A percentile compares a stretch with the other conserved stretches of the same genome.
phyloP scores from a whole-genome alignment of 1,140 invertebrate species.

The Euwallacea similis region DNA sequence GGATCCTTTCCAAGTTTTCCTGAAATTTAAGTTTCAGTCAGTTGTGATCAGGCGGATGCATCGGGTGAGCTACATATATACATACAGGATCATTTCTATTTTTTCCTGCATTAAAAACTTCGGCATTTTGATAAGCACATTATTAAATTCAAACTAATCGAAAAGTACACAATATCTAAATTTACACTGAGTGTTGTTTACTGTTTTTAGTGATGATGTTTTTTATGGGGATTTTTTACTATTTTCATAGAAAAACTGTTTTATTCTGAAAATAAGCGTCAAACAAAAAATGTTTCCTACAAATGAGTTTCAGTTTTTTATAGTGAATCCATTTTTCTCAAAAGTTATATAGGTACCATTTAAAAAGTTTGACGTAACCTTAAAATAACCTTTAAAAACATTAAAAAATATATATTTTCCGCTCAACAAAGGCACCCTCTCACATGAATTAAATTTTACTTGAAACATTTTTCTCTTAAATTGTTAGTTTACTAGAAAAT shows the following conservation, averaged over 20 bases:
- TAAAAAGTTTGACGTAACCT: background rate
- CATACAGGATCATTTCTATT: background rate
- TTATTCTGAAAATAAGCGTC: too few relatives aligned
- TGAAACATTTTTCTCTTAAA: too few relatives aligned
- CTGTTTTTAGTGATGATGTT: background rate
- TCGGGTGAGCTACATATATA: too few relatives aligned
- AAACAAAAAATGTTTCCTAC: too few relatives aligned
- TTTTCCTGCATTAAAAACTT: background rate
- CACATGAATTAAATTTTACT: too few relatives aligned
- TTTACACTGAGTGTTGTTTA: too few relatives aligned
- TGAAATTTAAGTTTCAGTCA: conserved; percentile 16
- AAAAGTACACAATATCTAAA: background rate
- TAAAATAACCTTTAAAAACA: background rate
- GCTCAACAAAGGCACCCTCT: too few relatives aligned
- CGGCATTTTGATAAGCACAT: background rate
- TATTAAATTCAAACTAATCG: background rate
- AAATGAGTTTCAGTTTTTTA: background rate
- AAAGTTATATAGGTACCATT: background rate
- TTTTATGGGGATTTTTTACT: background rate
- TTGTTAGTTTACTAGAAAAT: too few relatives aligned
- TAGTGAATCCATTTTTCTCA: background rate
- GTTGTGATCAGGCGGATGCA: background rate
- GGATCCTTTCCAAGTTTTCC: conserved; percentile 61
- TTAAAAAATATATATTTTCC: background rate
- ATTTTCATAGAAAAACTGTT: background rate